Evolutionary conservation across 2,113 vertebrate species (phyloP), one percentile per base, ranked within the genome.

Genomic region (Orcinus orca): DNA sequence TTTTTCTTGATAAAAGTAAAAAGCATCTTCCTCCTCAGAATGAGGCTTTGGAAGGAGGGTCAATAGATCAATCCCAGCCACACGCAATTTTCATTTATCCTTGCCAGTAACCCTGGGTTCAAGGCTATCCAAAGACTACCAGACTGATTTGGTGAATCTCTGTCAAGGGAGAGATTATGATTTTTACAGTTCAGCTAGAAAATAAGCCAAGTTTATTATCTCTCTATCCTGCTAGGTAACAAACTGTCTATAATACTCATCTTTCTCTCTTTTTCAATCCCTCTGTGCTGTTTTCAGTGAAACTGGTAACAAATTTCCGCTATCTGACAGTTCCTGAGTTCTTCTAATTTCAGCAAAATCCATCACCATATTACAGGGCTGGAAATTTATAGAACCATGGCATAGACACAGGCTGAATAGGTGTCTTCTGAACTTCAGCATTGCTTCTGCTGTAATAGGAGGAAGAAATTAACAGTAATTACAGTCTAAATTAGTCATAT

Each of bases 391-490:
- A 77, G 68, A 96, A 86, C 74, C 63, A 36, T 21, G 1, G 74
- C 93, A 93, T 58, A 82, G 0, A 21, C 26, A 20, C 25, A 93
- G 93, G 71, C 71, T 62, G 53, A 92, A 92, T 91, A 1, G 0
- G 0, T 12, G 74, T 65, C 90, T 97, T 63, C 5, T 79, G 77
- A 98, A 97, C 67, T 96, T 98, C 77, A 97, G 93, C 95, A 95
- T 97, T 76, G 88, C 89, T 88, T 97, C 96, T 98, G 91, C 81
- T 95, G 62, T 96, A 96, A 97, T 79, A 84, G 85, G 93, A 97
- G 88, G 65, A 82, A 89, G 63, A 83, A 98, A 98, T 97, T 85
- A 95, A 97, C 87, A 95, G 96, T 98, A 98, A 99, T 99, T 99
- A 97, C 76, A 97, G 93, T 77, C 95, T 97, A 98, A 98, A 98